These are phyloP conservation scores for Vulpes vulpes DNA, from an alignment of 2,113 vertebrate species.

Conservation along the genomic window DNA sequence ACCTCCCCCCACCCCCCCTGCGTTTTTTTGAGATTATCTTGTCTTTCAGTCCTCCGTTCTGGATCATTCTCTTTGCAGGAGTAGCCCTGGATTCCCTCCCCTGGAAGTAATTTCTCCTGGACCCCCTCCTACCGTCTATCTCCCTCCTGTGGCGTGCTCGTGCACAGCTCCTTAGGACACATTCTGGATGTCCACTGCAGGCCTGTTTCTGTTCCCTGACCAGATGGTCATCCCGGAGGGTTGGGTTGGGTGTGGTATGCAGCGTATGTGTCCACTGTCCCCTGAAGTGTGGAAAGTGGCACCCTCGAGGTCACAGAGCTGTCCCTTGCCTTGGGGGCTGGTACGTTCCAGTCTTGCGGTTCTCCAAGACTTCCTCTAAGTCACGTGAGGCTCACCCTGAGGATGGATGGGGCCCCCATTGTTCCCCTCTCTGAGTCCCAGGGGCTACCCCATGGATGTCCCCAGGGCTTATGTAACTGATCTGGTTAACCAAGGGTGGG, in stretches of 20 bases:
- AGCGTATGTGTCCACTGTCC: fast-evolving
- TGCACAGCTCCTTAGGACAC: fast-evolving
- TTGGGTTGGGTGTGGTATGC: fast-evolving
- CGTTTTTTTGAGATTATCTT: not conserved
- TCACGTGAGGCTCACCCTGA: not conserved
- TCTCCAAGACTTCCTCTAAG: conserved; percentile 48
- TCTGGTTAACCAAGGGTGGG: not conserved
- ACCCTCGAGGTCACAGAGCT: not conserved
- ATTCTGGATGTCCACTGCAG: not conserved
- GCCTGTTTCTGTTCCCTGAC: fast-evolving
- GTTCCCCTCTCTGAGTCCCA: not conserved
- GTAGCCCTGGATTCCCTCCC: fast-evolving
- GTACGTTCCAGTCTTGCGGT: not conserved
- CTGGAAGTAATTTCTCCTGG: not conserved
- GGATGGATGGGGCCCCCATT: not conserved
- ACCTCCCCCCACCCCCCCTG: not conserved
- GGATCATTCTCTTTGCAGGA: not conserved
- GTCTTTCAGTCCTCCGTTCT: not conserved
- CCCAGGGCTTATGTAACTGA: not conserved
- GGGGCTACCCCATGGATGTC: not conserved
- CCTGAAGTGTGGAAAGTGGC: not conserved
- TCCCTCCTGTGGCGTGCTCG: fast-evolving
- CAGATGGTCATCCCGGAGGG: fast-evolving
- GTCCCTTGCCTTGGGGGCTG: not conserved
- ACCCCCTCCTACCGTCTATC: too few relatives aligned